Conservation (phyloP, 1,140 invertebrate genomes). For the Hycleus cichorii region DNA sequence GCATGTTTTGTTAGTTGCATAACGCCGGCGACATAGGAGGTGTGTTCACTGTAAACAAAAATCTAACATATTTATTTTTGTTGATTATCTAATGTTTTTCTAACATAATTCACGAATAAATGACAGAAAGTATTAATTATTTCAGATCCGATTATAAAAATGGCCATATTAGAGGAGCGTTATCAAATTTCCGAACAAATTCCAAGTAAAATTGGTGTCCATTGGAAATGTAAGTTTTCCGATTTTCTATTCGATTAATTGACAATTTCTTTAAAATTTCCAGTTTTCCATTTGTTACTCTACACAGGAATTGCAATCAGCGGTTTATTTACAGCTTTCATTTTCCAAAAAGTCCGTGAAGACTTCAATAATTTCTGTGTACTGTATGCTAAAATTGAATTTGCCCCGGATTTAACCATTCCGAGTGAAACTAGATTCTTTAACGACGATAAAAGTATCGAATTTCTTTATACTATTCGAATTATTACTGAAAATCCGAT, state of each 20-base stretch:
- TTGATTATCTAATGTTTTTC: too few species aligned
- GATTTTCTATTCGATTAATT: not conserved
- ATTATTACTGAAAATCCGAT: too few species aligned
- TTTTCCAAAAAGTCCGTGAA: not conserved
- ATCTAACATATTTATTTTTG: too few species aligned
- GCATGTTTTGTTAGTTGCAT: too few species aligned
- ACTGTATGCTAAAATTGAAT: not conserved
- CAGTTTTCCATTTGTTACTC: conserved; percentile 1
- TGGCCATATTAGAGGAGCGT: conserved; percentile 9
- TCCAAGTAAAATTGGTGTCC: not conserved
- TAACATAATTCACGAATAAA: too few species aligned
- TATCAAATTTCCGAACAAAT: conserved; percentile 9
- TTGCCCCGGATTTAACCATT: too few species aligned
- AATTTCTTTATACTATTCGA: too few species aligned
- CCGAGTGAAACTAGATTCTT: too few species aligned
- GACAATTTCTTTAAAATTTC: not conserved
- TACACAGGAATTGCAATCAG: not conserved
- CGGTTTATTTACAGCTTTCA: conserved; percentile 6
- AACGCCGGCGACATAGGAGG: too few species aligned
- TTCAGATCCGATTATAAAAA: not conserved
- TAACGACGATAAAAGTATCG: too few species aligned
- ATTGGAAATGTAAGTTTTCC: conserved; percentile 7
- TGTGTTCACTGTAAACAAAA: too few species aligned
- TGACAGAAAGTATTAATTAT: too few species aligned
- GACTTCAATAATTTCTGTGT: conserved; percentile 15